These are phyloP conservation scores for Sussaba pulchella DNA, from an alignment of 2,888 invertebrate species.

Conservation along the genomic window DNA sequence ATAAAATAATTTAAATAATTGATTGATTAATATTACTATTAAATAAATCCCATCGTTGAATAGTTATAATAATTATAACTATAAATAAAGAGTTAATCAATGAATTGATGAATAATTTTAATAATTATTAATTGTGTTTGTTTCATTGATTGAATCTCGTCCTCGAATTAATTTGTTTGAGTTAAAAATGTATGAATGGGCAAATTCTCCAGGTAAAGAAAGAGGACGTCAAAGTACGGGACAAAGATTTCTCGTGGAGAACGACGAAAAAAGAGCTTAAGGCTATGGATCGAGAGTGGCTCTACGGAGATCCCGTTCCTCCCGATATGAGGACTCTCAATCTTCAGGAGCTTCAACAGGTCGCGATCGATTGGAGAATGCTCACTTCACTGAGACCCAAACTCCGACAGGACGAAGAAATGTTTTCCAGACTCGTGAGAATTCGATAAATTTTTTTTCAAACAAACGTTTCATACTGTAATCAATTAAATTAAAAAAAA, in stretches of 20 bases:
- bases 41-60: no score
- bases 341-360: slow-evolving; percentile 92
- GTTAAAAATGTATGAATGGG: no score
- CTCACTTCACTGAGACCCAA: slow-evolving; percentile 94
- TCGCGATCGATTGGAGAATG: slow-evolving; percentile 97
- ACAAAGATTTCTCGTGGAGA: slow-evolving; percentile 91
- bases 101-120: no score
- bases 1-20: no score
- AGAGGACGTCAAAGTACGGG: slow-evolving; percentile 92
- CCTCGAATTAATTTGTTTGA: no score
- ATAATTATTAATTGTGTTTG: no score
- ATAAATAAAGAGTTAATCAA: no score
- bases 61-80: no score
- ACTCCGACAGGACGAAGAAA: slow-evolving; percentile 93
- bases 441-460: neutral
- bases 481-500: no score
- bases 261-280: slow-evolving; percentile 90
- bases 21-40: no score
- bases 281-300: slow-evolving; percentile 87
- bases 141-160: no score
- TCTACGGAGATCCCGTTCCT: slow-evolving; percentile 92
- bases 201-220: slow-evolving; percentile 87
- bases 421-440: slow-evolving; percentile 87
- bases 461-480: no score
- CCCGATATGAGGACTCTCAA: slow-evolving; percentile 91